A percentile compares a stretch with the other conserved stretches of the same genome.
Conservation (phyloP, 2,797 vertebrate species). For the Scolopax bukidnonensis region DNA sequence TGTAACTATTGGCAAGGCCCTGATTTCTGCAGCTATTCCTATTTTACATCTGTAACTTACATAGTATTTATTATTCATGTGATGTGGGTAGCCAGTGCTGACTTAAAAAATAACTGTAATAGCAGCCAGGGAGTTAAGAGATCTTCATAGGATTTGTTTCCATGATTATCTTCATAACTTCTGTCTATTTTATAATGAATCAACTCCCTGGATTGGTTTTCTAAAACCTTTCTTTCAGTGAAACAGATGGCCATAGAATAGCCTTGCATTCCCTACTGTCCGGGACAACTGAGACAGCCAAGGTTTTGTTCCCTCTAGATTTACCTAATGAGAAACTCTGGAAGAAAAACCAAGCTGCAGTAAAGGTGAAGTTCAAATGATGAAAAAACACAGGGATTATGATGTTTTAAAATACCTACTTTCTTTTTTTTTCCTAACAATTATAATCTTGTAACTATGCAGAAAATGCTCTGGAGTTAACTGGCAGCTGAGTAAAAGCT, state of each 20-base stretch:
- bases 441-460: not conserved
- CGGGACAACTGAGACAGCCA: not conserved
- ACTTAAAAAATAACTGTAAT: constrained; percentile 23
- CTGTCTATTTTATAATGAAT: constrained; percentile 29
- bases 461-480: not conserved
- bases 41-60: not conserved
- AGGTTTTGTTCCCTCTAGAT: not conserved
- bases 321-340: not conserved
- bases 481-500: not conserved
- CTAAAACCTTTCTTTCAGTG: not conserved
- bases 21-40: not conserved
- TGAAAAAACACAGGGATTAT: not conserved
- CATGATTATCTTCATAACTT: constrained; percentile 11
- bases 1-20: not conserved
- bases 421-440: not conserved
- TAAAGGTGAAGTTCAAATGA: not conserved
- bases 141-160: constrained; percentile 29
- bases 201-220: constrained; percentile 32
- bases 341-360: not conserved
- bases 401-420: not conserved
- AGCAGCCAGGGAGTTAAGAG: not conserved
- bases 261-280: not conserved
- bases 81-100: not conserved
- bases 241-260: constrained; percentile 12
- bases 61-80: not conserved